Evolutionary conservation across 2,888 invertebrate genomes (phyloP).

Genomic region (Chrysomela aeneicollis): DNA sequence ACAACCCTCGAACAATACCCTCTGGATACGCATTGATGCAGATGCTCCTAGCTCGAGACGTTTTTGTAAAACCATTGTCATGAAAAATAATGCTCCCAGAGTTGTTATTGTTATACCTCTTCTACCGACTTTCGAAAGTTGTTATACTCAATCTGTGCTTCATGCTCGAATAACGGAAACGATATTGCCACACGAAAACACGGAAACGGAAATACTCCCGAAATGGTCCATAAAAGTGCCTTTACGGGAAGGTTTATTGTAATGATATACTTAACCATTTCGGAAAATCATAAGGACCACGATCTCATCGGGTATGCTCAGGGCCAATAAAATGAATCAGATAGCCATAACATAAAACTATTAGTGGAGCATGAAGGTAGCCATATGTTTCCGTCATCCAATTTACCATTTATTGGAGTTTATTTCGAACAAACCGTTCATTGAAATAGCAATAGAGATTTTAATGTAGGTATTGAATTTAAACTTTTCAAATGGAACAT

Average conservation of each 20-base stretch:
- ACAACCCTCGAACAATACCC: too few species aligned
- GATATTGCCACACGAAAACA: background rate
- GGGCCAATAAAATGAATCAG: too few species aligned
- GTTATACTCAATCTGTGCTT: background rate
- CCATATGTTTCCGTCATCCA: too few species aligned
- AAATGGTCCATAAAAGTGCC: background rate
- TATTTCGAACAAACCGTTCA: too few species aligned
- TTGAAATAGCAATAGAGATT: too few species aligned
- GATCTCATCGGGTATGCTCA: background rate
- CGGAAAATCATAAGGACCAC: background rate
- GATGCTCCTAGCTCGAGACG: background rate
- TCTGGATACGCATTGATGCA: too few species aligned
- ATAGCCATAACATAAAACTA: too few species aligned
- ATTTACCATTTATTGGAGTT: too few species aligned
- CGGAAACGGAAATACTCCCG: background rate
- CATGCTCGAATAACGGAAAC: background rate
- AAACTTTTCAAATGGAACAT: too few species aligned
- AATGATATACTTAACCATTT: background rate
- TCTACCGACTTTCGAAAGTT: background rate
- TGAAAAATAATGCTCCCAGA: background rate
- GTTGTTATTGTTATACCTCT: background rate
- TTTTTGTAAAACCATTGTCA: background rate
- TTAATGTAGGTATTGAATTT: too few species aligned
- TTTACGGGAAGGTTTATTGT: background rate
- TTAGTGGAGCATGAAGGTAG: too few species aligned